Percentiles rank a stretch among this genome's conserved stretches.
phyloP scores from a whole-genome alignment of 2,888 invertebrate genomes.

The Criorhina ranunculi region DNA sequence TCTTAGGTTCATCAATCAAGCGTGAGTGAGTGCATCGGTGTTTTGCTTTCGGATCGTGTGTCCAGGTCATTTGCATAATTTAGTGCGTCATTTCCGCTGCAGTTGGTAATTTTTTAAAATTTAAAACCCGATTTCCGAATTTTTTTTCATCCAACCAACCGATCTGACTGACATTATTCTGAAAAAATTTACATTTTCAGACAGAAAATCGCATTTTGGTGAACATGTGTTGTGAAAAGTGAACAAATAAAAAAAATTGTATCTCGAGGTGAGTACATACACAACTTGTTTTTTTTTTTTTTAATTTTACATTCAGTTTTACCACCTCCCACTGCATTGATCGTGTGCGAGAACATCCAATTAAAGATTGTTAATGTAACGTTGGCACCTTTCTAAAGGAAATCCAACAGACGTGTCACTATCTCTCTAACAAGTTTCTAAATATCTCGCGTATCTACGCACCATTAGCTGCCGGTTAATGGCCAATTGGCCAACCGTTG shows the following conservation, averaged over 20 bases:
- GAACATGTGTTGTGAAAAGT: conserved; percentile 60
- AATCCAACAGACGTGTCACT: conserved; percentile 17
- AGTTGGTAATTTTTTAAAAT: conserved; percentile 49
- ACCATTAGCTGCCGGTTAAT: conserved; percentile 69
- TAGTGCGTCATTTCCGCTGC: conserved; percentile 72
- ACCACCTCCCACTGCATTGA: conserved; percentile 33
- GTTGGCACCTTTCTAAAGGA: conserved; percentile 16
- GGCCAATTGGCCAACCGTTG: conserved; percentile 73
- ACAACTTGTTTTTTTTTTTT: conserved; percentile 37
- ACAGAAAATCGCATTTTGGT: conserved; percentile 44
- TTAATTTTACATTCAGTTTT: neutral
- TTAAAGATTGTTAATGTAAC: conserved; percentile 44
- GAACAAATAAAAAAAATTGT: conserved; percentile 8
- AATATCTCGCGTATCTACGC: conserved; percentile 47
- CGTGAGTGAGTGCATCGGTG: conserved; percentile 75
- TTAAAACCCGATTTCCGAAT: conserved; percentile 36
- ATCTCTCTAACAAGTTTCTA: conserved; percentile 34
- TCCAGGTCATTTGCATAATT: conserved; percentile 68
- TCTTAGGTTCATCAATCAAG: conserved; percentile 75
- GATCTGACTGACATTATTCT: conserved; percentile 1
- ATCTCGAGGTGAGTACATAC: conserved; percentile 66
- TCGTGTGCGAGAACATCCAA: conserved; percentile 12
- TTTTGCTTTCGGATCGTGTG: conserved; percentile 32
- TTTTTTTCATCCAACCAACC: conserved; percentile 26
- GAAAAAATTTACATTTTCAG: conserved; percentile 21